Percentiles rank a stretch among this genome's conserved stretches.
Conservation (phyloP, 2,797 vertebrate species). For the Neostethus bicornis region DNA sequence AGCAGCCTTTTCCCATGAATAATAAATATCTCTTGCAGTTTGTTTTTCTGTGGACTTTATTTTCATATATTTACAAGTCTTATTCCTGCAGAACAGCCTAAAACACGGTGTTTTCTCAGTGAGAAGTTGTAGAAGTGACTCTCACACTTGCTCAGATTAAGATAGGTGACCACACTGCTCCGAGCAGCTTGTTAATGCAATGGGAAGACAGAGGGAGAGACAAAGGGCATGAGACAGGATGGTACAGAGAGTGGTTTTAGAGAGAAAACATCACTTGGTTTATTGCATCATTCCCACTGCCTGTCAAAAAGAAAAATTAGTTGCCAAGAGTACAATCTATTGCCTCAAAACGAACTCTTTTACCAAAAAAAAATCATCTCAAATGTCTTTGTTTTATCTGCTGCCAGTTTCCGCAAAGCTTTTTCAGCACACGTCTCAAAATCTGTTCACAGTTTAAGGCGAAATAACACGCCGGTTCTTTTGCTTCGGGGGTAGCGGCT, state of each 20-base stretch:
- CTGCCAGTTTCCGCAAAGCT: constrained; percentile 43
- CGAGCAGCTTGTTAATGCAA: constrained; percentile 24
- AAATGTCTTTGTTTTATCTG: constrained; percentile 43
- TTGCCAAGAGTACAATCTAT: constrained; percentile 57
- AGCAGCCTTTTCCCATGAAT: too few relatives aligned
- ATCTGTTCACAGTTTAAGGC: constrained; percentile 26
- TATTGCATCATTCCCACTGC: constrained; percentile 58
- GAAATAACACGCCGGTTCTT: constrained; percentile 43
- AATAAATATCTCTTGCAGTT: too few relatives aligned
- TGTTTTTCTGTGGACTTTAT: too few relatives aligned
- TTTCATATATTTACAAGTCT: too few relatives aligned
- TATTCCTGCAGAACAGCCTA: too few relatives aligned
- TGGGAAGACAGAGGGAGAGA: constrained; percentile 20
- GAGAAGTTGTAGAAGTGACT: constrained; percentile 2
- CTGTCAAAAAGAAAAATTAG: constrained; percentile 41
- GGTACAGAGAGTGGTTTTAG: constrained; percentile 23
- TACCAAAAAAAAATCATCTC: constrained; percentile 9
- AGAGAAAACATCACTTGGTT: constrained; percentile 51
- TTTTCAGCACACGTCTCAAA: constrained; percentile 46
- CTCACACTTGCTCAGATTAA: constrained; percentile 26
- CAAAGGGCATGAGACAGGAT: constrained; percentile 9
- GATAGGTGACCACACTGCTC: constrained; percentile 25
- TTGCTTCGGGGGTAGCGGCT: constrained; percentile 34
- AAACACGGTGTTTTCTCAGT: not conserved
- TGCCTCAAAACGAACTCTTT: constrained; percentile 55